A percentile compares a stretch with the other conserved stretches of the same genome.
phyloP scores from a whole-genome alignment of 2,113 vertebrate species.

The Sylvilagus bachmani region DNA sequence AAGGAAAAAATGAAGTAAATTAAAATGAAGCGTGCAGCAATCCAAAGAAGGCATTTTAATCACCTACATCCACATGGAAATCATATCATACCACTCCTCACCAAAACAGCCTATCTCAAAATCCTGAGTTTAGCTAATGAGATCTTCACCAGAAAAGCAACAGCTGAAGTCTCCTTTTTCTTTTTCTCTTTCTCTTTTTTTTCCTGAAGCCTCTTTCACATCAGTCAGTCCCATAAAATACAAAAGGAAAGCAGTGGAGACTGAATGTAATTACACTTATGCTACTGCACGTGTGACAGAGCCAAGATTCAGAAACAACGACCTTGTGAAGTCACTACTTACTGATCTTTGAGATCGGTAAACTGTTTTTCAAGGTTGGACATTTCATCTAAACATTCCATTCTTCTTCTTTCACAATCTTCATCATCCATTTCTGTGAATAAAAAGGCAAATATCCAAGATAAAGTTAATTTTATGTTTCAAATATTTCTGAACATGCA shows the following conservation, averaged over 20 bases:
- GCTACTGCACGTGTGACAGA: background rate
- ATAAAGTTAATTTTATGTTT: constrained; percentile 58
- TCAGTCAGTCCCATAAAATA: constrained; percentile 23
- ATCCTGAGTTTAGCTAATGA: background rate
- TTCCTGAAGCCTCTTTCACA: constrained; percentile 22
- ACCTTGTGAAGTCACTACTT: constrained; percentile 85
- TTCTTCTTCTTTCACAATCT: constrained; percentile 98
- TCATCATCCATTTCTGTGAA: constrained; percentile 98
- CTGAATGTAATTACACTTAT: background rate
- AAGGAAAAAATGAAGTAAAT: constrained; percentile 12
- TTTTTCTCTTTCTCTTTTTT: too few species aligned
- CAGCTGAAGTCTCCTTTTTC: background rate
- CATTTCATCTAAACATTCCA: constrained; percentile 99
- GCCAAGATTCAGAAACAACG: background rate
- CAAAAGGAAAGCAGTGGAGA: constrained; percentile 52
- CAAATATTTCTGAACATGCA: constrained; percentile 57
- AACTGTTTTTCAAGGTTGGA: constrained; percentile 99
- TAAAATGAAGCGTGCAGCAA: constrained; percentile 13
- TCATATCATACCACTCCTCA: background rate
- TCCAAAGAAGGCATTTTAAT: constrained; percentile 42
- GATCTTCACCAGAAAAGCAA: constrained; percentile 25
- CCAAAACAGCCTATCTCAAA: constrained; percentile 25
- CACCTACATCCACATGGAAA: constrained; percentile 31
- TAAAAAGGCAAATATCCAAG: constrained; percentile 58
- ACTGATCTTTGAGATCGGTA: constrained; percentile 99